Percentiles rank a stretch among this genome's conserved stretches.
These are phyloP conservation scores for Agrypnia vestita DNA, from an alignment of 1,140 invertebrate species.

Conservation along the genomic window DNA sequence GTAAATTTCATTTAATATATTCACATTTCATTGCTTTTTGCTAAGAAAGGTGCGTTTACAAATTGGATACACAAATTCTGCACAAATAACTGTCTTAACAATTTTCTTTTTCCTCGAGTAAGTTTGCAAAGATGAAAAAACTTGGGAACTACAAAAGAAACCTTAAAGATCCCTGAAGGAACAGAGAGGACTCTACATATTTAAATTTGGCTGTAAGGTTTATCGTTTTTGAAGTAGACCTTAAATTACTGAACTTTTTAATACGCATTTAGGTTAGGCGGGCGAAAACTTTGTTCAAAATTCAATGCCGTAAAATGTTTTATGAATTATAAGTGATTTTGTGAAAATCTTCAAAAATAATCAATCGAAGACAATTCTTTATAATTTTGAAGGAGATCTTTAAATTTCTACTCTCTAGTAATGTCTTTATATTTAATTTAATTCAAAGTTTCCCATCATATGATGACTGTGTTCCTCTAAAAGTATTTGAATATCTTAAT, in stretches of 20 bases:
- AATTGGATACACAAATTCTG: constrained; percentile 33
- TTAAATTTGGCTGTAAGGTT: constrained; percentile 30
- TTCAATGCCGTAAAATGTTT: neutral
- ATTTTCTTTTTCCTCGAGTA: constrained; percentile 1
- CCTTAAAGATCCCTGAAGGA: constrained; percentile 15
- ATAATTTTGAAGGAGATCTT: no score
- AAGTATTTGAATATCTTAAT: no score
- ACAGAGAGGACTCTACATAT: neutral
- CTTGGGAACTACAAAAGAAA: constrained; percentile 22
- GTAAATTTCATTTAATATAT: neutral
- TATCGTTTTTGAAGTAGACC: constrained; percentile 11
- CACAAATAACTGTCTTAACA: constrained; percentile 36
- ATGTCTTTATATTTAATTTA: no score
- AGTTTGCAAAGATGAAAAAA: constrained; percentile 17
- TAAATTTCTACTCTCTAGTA: no score
- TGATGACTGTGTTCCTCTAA: no score
- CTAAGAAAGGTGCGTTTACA: constrained; percentile 13
- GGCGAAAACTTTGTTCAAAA: neutral
- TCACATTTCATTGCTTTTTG: constrained; percentile 6
- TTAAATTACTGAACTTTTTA: constrained; percentile 21
- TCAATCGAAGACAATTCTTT: neutral
- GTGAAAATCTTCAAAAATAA: neutral
- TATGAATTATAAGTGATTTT: neutral
- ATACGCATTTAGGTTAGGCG: neutral
- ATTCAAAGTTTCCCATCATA: no score